Percentiles rank a stretch among this genome's conserved stretches.
Evolutionary conservation across 23 tunicate species (phyloP).

Genomic region (Ascidia mentula): DNA sequence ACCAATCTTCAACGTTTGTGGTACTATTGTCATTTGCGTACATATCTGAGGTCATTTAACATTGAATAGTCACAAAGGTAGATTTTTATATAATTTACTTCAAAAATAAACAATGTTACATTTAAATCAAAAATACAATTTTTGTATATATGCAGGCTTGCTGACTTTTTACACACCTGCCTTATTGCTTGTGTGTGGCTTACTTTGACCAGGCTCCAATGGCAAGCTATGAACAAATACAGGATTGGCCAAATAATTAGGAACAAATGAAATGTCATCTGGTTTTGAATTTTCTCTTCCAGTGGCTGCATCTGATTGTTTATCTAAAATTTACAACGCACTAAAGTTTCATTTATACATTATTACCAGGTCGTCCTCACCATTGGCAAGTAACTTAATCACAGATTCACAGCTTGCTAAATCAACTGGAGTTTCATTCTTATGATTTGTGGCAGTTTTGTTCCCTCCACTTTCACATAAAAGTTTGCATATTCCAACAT

Average conservation of each 20-base stretch:
- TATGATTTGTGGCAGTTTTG: background rate
- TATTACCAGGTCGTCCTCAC: background rate
- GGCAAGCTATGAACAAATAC: background rate
- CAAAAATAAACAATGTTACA: no score
- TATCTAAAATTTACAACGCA: background rate
- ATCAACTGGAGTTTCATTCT: background rate
- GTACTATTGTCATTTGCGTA: no score
- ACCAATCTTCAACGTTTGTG: no score
- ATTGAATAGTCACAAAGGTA: no score
- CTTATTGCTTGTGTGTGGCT: background rate
- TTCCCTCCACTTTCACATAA: background rate
- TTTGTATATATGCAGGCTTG: no score
- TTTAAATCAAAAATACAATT: no score
- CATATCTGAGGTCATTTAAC: no score
- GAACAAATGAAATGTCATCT: background rate
- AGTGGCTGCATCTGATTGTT: background rate
- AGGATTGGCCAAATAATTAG: background rate
- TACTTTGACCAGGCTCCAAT: background rate
- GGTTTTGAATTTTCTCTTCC: background rate
- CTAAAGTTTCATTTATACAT: background rate
- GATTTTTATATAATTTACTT: no score
- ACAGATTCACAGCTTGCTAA: background rate
- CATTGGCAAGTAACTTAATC: background rate
- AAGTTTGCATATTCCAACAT: background rate
- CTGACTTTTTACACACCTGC: no score